Base-by-base conservation (phyloP, 2,888 invertebrate species). In the Synanthedon andrenaeformis region DNA sequence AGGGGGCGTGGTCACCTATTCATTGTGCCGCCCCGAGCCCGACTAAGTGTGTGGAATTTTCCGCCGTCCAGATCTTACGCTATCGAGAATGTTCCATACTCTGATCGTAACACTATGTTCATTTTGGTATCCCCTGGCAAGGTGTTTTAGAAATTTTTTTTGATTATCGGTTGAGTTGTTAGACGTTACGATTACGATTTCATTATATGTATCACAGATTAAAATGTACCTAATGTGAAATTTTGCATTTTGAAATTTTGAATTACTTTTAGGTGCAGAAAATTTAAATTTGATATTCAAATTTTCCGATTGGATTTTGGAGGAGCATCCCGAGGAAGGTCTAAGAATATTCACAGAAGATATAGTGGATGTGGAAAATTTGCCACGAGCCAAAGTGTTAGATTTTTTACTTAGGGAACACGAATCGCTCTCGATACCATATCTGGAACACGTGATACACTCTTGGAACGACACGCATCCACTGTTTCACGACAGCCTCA, bases 371-470 rank as follows among this genome's bases (percentile, higher is more conserved):
- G 96, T 97, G 0, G 96, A 97, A 72, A 91, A 92, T 53, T 85
- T 99, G 45, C 97, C 98, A 0, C 89, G 98, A 54, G 93, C 96
- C 1, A 92, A 93, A 73, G 93, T 99, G 42, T 82, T 98, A 42
- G 96, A 97, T 68, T 98, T 94, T 75, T 82, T 99, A 13, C 86
- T 95, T n/a, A 90, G 93, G 63, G 93, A 91, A 59, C 95, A 95
- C 69, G 93, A 94, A 58, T 76, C 90, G 13, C 86, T 96, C 28
- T 96, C 97, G 0, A 95, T 98, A 66, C 94, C 96, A 0, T 99
- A 99, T 75, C 82, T 99, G 70, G 98, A 99, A 73, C 98, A 99
- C 73, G 92, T 99, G 0, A 95, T 99, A 35, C 90, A 93, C 58
- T 90, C 91, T 3, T 98, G 98, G 97, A 91, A 92, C 58, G 99